A percentile compares a stretch with the other conserved stretches of the same genome.
Conservation (phyloP, 2,888 invertebrate genomes). For the Apotomis turbidana region DNA sequence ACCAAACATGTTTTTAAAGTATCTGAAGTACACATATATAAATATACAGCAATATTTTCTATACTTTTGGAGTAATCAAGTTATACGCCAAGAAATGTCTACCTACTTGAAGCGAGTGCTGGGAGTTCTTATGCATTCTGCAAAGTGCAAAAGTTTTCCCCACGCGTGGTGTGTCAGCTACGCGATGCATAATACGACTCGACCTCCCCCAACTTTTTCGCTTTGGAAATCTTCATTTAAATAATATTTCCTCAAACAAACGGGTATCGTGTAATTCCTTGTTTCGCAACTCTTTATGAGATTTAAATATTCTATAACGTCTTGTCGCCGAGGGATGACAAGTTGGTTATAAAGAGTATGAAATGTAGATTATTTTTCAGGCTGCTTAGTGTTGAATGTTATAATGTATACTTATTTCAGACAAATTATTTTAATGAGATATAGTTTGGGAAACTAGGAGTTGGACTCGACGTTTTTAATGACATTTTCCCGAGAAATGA, state of each 20-base stretch:
- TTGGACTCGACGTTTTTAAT: no score
- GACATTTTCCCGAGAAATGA: no score
- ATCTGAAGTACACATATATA: no score
- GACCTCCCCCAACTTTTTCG: slow-evolving; percentile 64
- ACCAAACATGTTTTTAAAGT: no score
- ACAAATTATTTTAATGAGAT: no score
- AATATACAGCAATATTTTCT: not conserved
- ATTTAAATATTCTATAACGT: slow-evolving; percentile 37
- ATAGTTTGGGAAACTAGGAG: no score
- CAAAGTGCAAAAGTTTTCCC: slow-evolving; percentile 74
- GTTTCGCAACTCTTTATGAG: slow-evolving; percentile 50
- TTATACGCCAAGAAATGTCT: slow-evolving; percentile 50
- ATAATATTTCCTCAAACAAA: slow-evolving; percentile 66
- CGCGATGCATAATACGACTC: slow-evolving; percentile 66
- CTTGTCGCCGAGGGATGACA: not conserved
- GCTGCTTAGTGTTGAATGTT: no score
- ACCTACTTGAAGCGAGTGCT: slow-evolving; percentile 61
- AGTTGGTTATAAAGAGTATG: not conserved
- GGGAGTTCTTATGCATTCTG: slow-evolving; percentile 74
- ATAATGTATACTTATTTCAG: no score
- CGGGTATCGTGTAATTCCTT: slow-evolving; percentile 56
- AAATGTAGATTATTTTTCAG: no score
- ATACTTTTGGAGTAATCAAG: slow-evolving; percentile 5
- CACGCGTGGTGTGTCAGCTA: slow-evolving; percentile 64
- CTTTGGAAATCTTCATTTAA: slow-evolving; percentile 69